Conservation (phyloP, 2,797 vertebrate genomes). For the Coccyzus lansbergi region DNA sequence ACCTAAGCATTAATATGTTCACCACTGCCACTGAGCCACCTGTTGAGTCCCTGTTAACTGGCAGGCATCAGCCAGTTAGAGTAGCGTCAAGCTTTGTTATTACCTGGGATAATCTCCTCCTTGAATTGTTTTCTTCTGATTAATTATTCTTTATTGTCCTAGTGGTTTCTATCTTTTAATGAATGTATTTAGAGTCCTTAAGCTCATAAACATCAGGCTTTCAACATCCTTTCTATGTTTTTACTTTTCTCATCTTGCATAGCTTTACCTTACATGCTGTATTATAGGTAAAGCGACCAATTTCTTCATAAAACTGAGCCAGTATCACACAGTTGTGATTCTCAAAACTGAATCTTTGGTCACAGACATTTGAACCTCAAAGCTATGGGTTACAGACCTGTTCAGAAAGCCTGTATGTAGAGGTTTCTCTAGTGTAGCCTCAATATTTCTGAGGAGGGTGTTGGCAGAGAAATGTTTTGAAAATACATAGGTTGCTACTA, state of each 20-base stretch:
- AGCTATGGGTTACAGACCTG: background rate
- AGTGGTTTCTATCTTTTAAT: background rate
- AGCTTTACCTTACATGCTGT: background rate
- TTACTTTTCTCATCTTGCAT: background rate
- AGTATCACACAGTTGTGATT: background rate
- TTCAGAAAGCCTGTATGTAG: background rate
- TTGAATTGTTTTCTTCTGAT: background rate
- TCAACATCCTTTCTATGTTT: background rate
- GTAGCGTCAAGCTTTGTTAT: background rate
- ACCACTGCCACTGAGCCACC: background rate
- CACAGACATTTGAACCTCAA: background rate
- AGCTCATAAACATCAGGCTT: background rate
- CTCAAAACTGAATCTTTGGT: background rate
- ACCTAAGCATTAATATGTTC: background rate
- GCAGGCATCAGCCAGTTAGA: background rate
- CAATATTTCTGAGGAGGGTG: background rate
- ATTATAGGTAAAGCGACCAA: background rate
- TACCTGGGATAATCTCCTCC: background rate
- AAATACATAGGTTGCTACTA: background rate
- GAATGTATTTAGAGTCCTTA: background rate
- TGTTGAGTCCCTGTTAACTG: background rate
- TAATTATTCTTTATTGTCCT: background rate
- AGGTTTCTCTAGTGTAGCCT: background rate
- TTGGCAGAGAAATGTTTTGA: background rate
- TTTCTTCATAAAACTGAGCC: background rate